These are phyloP conservation scores for Drosophila busckii DNA, from an alignment of 1,140 invertebrate genomes.

Conservation along the genomic window DNA sequence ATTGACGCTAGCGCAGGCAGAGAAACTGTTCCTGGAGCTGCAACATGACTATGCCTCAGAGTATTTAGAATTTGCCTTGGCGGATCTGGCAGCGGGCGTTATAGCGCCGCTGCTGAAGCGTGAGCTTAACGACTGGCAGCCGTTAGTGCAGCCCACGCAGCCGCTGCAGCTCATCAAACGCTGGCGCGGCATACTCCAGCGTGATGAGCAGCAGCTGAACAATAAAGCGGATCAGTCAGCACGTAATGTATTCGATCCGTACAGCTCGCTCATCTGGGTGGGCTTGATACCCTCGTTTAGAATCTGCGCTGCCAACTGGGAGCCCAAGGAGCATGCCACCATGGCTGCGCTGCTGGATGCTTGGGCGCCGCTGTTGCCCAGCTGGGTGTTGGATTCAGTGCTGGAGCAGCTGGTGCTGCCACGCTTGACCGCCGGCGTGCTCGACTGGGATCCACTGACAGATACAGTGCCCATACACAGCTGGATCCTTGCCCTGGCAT, in stretches of 20 bases:
- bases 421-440: conserved; percentile 88
- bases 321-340: conserved; percentile 85
- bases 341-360: conserved; percentile 89
- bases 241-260: conserved; percentile 84
- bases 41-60: conserved; percentile 80
- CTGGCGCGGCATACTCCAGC: conserved; percentile 85
- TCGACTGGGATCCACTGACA: conserved; percentile 95
- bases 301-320: conserved; percentile 81
- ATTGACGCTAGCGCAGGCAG: conserved; percentile 86
- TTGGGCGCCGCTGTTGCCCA: conserved; percentile 90
- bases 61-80: conserved; percentile 84
- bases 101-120: conserved; percentile 85
- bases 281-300: conserved; percentile 89
- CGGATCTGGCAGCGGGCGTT: conserved; percentile 83
- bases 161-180: conserved; percentile 85
- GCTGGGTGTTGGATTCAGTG: conserved; percentile 91
- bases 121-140: conserved; percentile 86
- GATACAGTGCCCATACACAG: conserved; percentile 96
- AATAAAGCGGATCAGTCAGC: conserved; percentile 77
- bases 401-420: conserved; percentile 91
- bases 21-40: conserved; percentile 86
- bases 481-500: conserved; percentile 97
- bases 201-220: conserved; percentile 21
- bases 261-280: conserved; percentile 92
- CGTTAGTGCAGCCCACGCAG: conserved; percentile 83